phyloP scores from a whole-genome alignment of 2,797 vertebrate genomes.

The Furcifer pardalis region DNA sequence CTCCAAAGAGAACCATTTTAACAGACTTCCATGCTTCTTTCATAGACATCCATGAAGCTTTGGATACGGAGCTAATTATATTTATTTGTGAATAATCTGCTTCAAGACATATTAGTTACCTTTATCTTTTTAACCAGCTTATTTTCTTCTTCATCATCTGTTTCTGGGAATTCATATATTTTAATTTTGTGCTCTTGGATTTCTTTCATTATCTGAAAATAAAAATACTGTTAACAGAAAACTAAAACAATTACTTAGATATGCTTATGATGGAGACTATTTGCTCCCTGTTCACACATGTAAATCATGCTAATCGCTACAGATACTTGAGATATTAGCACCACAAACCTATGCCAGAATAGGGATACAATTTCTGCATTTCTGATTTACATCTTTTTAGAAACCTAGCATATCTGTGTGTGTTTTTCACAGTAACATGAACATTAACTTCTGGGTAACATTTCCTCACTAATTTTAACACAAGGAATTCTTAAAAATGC shows the following conservation, averaged over 20 bases:
- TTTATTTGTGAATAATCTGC: neutral
- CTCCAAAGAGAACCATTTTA: neutral
- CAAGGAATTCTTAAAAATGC: neutral
- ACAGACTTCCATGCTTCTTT: neutral
- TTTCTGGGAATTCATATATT: constrained; percentile 99
- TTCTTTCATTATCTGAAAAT: constrained; percentile 94
- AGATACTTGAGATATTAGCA: neutral
- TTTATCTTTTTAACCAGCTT: constrained; percentile 97
- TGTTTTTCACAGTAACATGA: neutral
- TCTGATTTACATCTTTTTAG: neutral
- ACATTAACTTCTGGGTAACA: neutral
- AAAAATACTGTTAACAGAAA: constrained; percentile 33
- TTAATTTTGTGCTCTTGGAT: constrained; percentile 99
- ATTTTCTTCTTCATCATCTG: constrained; percentile 97
- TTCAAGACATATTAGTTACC: constrained; percentile 71
- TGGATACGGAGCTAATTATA: neutral
- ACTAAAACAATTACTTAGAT: neutral
- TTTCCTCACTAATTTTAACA: neutral
- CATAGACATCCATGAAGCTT: neutral
- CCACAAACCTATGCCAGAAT: neutral
- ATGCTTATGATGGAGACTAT: constrained; percentile 4
- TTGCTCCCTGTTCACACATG: constrained; percentile 2
- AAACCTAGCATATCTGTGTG: neutral
- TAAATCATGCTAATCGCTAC: neutral
- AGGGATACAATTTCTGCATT: neutral